A percentile compares a stretch with the other conserved stretches of the same genome.
Conservation (phyloP, 2,888 invertebrate species). For the Campoletis raptor region DNA sequence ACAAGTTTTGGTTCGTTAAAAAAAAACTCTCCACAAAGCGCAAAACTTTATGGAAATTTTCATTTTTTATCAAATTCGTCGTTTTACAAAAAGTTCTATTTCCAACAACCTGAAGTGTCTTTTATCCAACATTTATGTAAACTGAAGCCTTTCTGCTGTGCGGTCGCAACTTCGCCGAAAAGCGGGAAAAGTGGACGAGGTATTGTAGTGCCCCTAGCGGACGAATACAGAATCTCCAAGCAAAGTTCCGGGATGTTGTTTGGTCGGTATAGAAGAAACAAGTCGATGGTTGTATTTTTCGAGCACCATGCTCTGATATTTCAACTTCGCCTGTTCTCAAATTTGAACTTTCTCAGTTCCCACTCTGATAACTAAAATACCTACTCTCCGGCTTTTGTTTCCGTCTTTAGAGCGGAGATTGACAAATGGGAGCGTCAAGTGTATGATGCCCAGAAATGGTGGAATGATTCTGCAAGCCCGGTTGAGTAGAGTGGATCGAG, state of each 20-base stretch:
- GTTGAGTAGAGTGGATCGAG: neutral
- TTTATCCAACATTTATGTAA: conserved; percentile 7
- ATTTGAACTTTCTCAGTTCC: neutral
- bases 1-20: neutral
- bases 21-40: neutral
- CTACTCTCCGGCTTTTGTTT: neutral
- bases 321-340: neutral
- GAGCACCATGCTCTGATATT: neutral
- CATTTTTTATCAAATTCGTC: neutral
- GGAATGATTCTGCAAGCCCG: neutral
- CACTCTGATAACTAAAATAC: too few species aligned
- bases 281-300: neutral
- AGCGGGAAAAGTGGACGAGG: neutral
- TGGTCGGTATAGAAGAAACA: neutral
- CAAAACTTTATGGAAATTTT: neutral
- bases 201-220: neutral
- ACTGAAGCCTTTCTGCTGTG: neutral
- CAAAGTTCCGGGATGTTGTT: neutral
- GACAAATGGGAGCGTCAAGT: neutral
- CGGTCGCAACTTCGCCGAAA: neutral
- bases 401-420: neutral
- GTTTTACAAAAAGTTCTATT: neutral
- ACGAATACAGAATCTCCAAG: neutral
- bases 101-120: neutral
- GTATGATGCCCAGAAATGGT: neutral